Evolutionary conservation across 1,140 invertebrate species (phyloP).

Genomic region (Panulirus ornatus): DNA sequence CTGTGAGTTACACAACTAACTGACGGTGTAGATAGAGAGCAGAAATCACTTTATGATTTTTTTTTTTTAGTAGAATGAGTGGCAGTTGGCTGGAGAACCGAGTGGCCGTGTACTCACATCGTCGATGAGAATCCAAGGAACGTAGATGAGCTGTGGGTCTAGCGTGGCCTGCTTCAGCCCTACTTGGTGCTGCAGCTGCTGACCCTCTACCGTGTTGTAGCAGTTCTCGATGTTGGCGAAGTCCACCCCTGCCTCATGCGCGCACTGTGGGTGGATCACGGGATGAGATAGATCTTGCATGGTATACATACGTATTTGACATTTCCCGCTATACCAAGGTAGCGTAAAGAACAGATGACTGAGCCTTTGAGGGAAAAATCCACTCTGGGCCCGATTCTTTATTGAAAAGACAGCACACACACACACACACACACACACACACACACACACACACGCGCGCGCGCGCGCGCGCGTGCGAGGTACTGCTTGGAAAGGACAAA

Average conservation of each 20-base stretch:
- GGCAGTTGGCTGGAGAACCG: too few relatives aligned
- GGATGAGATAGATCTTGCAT: background rate
- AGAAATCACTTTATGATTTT: too few relatives aligned
- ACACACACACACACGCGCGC: background rate
- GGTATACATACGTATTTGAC: background rate
- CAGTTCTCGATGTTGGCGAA: background rate
- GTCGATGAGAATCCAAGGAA: slow-evolving; percentile 51
- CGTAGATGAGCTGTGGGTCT: background rate
- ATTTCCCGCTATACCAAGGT: background rate
- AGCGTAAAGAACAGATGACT: too few relatives aligned
- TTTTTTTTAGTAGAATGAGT: too few relatives aligned
- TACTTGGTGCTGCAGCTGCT: slow-evolving; percentile 6
- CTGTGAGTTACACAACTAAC: too few relatives aligned
- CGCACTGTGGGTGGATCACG: slow-evolving; percentile 1
- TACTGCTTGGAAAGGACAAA: too few relatives aligned
- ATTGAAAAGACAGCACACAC: too few relatives aligned
- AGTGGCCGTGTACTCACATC: slow-evolving; percentile 50
- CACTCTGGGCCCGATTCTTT: too few relatives aligned
- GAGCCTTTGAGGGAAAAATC: too few relatives aligned
- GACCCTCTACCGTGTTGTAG: slow-evolving; percentile 8
- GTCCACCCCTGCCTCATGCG: slow-evolving; percentile 4
- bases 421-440: background rate
- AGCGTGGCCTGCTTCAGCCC: slow-evolving; percentile 5
- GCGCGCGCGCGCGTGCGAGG: too few relatives aligned
- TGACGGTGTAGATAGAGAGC: too few relatives aligned